Evolutionary conservation across 2,113 vertebrate genomes (phyloP), one percentile per base, ranked within the genome.

Genomic region (Anolis carolinensis): DNA sequence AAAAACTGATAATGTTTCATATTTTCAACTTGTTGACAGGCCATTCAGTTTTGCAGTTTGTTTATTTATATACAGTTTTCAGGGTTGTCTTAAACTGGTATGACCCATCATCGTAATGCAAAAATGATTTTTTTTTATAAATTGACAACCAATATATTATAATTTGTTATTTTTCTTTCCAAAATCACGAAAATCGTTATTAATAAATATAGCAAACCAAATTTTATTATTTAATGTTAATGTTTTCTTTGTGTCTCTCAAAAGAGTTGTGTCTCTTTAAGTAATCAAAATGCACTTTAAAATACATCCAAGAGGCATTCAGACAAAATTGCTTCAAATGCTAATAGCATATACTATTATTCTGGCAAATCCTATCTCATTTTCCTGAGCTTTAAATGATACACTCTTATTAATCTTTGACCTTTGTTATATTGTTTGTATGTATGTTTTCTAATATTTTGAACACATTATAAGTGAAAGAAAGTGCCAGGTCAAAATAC

Each of bases 401-500:
- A 2, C 39, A 70, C 39, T 79, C 68, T 25, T 89, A 81, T 62
- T 59, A 50, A 27, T 86, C 8, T 36, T 11, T 2, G 82, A 70
- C 48, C 85, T 36, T 75, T 48, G 90, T 79, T 0, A 84, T 71
- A 86, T 89, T 36, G 1, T 80, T 18, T 87, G 48, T 82, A 73
- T 81, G 88, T 86, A 63, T 5, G 6, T 77, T 89, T 82, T 10
- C 63, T 93, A 85, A 82, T 34, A 16, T 1, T 30, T 0, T 32
- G 88, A 79, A 82, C 84, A 89, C 39, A 82, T 74, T 84, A 48
- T 21, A 72, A 83, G 72, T 74, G 83, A 80, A 89, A 32, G 27
- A 90, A 70, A 32, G 50, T 88, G 89, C 92, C 90, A 92, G 91
- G 77, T 86, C 77, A 88, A 95, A 95, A 91, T 87, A 86, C 25